phyloP scores from a whole-genome alignment of 2,888 invertebrate species.

The Encarsia formosa region DNA sequence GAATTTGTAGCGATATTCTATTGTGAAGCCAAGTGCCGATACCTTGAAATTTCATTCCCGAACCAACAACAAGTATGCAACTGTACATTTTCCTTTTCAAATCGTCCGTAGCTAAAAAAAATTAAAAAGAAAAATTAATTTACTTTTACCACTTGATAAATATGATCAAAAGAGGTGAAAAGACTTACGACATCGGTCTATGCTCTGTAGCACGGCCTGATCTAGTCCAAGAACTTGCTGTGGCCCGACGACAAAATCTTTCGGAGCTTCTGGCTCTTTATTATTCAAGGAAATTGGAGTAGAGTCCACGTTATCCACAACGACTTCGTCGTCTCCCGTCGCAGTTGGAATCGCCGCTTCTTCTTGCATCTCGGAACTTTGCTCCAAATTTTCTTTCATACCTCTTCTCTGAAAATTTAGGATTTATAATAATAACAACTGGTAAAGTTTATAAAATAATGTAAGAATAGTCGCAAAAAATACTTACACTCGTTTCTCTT shows the following conservation, averaged over 20 bases:
- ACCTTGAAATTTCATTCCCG: conserved; percentile 83
- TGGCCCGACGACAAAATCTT: conserved; percentile 67
- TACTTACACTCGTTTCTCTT: conserved; percentile 73
- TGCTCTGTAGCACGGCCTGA: conserved; percentile 86
- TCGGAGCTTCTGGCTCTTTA: conserved; percentile 45
- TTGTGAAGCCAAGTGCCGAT: conserved; percentile 85
- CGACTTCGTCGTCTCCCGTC: conserved; percentile 52
- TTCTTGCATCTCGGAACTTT: conserved; percentile 50
- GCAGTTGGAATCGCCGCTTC: conserved; percentile 49
- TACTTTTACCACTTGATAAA: background rate
- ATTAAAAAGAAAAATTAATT: background rate
- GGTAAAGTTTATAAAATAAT: background rate
- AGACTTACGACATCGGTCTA: conserved; percentile 76
- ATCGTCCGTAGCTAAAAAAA: conserved; percentile 69
- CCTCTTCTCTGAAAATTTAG: conserved; percentile 58
- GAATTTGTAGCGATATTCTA: conserved; percentile 77
- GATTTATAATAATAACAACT: background rate
- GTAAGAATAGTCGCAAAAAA: too few relatives aligned
- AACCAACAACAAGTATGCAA: conserved; percentile 86
- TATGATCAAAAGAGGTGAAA: background rate
- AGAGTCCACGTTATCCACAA: conserved; percentile 52
- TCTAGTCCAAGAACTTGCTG: conserved; percentile 84
- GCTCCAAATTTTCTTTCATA: conserved; percentile 60
- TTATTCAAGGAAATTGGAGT: conserved; percentile 46
- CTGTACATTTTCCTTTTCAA: conserved; percentile 91